These are phyloP conservation scores for Samia ricini DNA, from an alignment of 1,140 invertebrate species.

Conservation along the genomic window DNA sequence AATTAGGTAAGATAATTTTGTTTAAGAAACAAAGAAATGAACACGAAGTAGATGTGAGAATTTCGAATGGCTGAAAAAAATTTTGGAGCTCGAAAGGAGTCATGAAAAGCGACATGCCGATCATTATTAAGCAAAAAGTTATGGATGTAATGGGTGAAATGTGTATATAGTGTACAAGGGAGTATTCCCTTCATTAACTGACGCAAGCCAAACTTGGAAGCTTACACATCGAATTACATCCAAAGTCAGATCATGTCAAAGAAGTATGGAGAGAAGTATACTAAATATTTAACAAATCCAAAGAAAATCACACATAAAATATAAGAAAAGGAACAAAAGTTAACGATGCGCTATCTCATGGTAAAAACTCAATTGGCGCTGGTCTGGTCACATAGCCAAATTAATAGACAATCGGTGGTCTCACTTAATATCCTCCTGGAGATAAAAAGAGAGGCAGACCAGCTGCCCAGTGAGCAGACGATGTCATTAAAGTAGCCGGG, in stretches of 20 bases:
- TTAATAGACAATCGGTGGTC: not conserved
- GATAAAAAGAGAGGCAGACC: too few relatives aligned
- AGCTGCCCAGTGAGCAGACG: too few relatives aligned
- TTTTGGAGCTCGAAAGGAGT: conserved; percentile 8
- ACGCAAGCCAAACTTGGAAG: conserved; percentile 5
- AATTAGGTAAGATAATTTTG: conserved; percentile 6
- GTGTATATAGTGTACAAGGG: conserved; percentile 1
- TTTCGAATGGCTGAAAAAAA: too few relatives aligned
- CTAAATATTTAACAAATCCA: not conserved
- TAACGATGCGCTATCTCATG: not conserved
- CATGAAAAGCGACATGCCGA: too few relatives aligned
- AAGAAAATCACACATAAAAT: too few relatives aligned
- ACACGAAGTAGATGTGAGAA: conserved; percentile 4
- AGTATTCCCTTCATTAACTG: not conserved
- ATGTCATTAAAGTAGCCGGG: too few relatives aligned
- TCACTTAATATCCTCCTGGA: too few relatives aligned
- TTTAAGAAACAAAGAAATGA: conserved; percentile 2
- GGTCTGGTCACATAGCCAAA: not conserved
- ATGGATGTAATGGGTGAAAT: not conserved
- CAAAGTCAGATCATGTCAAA: not conserved
- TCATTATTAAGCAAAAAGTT: too few relatives aligned
- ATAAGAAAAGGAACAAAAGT: too few relatives aligned
- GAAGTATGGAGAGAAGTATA: too few relatives aligned
- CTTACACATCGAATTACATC: conserved; percentile 3
- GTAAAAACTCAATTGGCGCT: not conserved